A percentile compares a stretch with the other conserved stretches of the same genome.
phyloP scores from a whole-genome alignment of 2,888 invertebrate species.

The Drosophila robusta region DNA sequence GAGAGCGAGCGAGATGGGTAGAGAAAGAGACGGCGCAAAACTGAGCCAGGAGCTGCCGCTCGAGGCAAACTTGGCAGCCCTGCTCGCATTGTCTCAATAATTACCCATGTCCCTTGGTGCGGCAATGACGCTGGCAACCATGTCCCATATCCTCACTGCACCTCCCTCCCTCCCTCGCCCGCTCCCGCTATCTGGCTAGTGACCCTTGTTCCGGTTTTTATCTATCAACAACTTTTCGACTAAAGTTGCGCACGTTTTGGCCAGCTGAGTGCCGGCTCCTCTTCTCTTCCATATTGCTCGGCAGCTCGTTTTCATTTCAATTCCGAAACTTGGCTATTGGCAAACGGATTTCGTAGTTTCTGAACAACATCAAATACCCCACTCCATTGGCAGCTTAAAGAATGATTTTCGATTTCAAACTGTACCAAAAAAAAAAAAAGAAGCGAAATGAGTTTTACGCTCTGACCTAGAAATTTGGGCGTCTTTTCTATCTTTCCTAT shows the following conservation, averaged over 20 bases:
- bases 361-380: conserved; percentile 13
- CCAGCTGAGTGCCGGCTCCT: conserved; percentile 18
- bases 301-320: conserved; percentile 20
- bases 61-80: conserved; percentile 48
- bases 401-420: conserved; percentile 16
- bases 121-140: conserved; percentile 34
- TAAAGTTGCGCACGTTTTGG: conserved; percentile 63
- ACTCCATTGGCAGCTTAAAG: conserved; percentile 16
- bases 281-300: neutral
- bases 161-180: neutral
- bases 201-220: conserved; percentile 64
- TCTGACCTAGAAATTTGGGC: neutral
- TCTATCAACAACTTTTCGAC: conserved; percentile 69
- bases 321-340: conserved; percentile 35
- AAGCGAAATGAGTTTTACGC: too few species aligned
- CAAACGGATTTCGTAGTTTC: conserved; percentile 29
- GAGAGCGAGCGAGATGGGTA: neutral
- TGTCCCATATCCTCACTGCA: conserved; percentile 32
- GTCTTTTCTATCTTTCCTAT: neutral
- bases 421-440: too few species aligned
- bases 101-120: conserved; percentile 73
- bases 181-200: conserved; percentile 20
- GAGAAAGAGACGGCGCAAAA: neutral
- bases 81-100: conserved; percentile 74
- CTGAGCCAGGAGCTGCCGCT: conserved; percentile 12